These are phyloP conservation scores for Archaeoteleia sp. DNA, from an alignment of 2,888 invertebrate species.

Conservation along the genomic window DNA sequence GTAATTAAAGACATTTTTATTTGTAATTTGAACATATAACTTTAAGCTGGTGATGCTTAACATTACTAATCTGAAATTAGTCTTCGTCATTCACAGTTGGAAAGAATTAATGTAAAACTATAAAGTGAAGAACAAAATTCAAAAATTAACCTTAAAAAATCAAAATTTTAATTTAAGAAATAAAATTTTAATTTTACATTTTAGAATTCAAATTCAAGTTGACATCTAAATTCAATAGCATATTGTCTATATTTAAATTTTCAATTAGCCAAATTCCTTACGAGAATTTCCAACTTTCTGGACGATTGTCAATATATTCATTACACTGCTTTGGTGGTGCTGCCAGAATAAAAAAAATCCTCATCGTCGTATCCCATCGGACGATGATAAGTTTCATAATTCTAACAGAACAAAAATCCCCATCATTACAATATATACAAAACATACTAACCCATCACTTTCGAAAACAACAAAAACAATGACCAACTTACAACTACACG, in stretches of 20 bases:
- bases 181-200: no score
- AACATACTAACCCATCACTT: no score
- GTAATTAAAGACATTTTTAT: constrained; percentile 13
- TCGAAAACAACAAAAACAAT: no score
- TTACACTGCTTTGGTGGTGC: constrained; percentile 45
- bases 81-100: no score
- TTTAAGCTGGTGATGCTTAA: no score
- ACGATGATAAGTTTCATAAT: constrained; percentile 59
- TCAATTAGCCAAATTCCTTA: constrained; percentile 42
- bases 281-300: constrained; percentile 67
- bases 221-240: not conserved
- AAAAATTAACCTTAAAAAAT: no score
- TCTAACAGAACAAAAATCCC: constrained; percentile 52
- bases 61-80: no score
- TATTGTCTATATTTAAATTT: not conserved
- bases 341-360: constrained; percentile 59
- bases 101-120: no score
- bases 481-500: constrained; percentile 22
- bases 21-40: constrained; percentile 3
- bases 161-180: no score
- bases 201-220: no score
- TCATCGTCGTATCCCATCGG: constrained; percentile 58
- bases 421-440: no score
- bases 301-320: constrained; percentile 64
- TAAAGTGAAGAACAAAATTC: no score